These are phyloP conservation scores for Exephanes ischioxanthus DNA, from an alignment of 2,888 invertebrate genomes.

Conservation along the genomic window DNA sequence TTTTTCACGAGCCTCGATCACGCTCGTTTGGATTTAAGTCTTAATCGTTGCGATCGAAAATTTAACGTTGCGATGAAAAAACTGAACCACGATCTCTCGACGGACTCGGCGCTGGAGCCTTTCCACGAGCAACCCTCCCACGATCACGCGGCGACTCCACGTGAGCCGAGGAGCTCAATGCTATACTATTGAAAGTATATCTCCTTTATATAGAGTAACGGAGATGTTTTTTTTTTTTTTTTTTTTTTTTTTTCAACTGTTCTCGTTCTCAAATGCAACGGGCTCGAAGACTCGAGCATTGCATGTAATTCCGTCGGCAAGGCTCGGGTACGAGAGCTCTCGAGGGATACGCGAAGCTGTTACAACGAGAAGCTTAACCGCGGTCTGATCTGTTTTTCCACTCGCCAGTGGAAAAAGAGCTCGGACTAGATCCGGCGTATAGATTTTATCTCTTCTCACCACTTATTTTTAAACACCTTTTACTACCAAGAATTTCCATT, in stretches of 20 bases:
- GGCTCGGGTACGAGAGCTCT: conserved; percentile 14
- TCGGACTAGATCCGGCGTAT: conserved; percentile 9
- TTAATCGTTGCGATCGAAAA: conserved; percentile 5
- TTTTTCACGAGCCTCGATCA: neutral
- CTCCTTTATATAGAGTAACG: conserved; percentile 65
- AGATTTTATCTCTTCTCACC: conserved; percentile 11
- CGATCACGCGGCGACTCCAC: conserved; percentile 83
- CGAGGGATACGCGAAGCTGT: conserved; percentile 4
- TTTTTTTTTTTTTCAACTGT: conserved; percentile 33
- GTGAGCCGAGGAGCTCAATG: conserved; percentile 72
- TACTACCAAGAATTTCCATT: neutral
- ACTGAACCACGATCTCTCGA: neutral
- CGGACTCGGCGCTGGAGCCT: conserved; percentile 31
- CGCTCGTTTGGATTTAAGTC: neutral
- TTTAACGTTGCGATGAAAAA: neutral
- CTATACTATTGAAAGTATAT: conserved; percentile 74
- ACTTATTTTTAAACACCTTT: conserved; percentile 22
- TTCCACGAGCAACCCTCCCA: conserved; percentile 75
- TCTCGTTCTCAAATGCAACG: conserved; percentile 42
- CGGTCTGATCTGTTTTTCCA: neutral
- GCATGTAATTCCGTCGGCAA: conserved; percentile 41
- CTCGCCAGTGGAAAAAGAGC: conserved; percentile 25
- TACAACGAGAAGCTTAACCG: conserved; percentile 12
- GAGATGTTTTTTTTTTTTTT: conserved; percentile 28
- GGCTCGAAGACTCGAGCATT: conserved; percentile 26